Evolutionary conservation across 2,888 invertebrate species (phyloP), one percentile per base, ranked within the genome.

Genomic region (Conops quadrifasciatus): DNA sequence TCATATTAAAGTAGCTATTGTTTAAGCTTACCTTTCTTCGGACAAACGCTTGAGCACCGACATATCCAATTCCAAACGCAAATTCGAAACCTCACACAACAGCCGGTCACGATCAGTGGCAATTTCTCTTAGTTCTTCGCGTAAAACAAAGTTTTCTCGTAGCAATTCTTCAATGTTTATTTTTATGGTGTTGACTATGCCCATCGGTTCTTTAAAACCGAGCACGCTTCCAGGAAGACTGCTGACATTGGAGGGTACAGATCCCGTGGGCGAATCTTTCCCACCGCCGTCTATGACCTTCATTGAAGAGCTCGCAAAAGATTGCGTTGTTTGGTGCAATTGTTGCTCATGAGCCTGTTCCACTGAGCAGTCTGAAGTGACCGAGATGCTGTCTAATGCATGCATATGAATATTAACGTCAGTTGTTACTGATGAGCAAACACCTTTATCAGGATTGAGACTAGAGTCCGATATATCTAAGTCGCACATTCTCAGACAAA

Each of bases 21-120:
- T n/a, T n/a, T n/a, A n/a, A n/a, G n/a, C 84, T 83, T 73, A 86
- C 86, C 83, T 83, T 77, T 85, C 84, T 71, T 84, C 84, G 5
- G 85, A 85, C 73, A 86, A 73, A 19, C 85, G 79, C 72, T 86
- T 86, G 15, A 86, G 78, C 77, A 85, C 86, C 21, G 81, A 80
- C 85, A 86, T 86, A 76, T 86, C 85, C 78, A 86, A 76, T 76
- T 86, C 86, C 72, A 86, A 78, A 11, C 86, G 83, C 74, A 86
- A 75, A 75, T 85, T 85, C 47, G 86, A 81, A 26, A 85, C 84
- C 75, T 86, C 84, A 70, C 86, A 85, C 19, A 86, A 75, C 71
- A 86, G 75, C 3, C 83, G 83, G 78, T 86, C 86, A 2, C 86
- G 82, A 68, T 86, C 85, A 1, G 78, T 64, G 67, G 81, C 80